Conservation (phyloP, 2,888 invertebrate genomes). For the Nomada fabriciana region DNA sequence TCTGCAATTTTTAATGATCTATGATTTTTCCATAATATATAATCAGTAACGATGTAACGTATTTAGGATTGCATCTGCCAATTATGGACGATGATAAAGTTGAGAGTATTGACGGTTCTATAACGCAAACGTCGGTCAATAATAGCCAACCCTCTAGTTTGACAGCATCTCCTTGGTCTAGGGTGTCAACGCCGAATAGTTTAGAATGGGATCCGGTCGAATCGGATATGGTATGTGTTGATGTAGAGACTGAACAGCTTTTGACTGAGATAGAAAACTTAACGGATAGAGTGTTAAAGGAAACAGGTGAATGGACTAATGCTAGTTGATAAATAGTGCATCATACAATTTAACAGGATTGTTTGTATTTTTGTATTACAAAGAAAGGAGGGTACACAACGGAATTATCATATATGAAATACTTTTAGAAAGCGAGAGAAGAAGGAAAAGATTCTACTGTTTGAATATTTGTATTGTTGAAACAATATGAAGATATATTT, state of each 20-base stretch:
- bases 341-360: constrained; percentile 62
- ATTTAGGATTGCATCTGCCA: constrained; percentile 74
- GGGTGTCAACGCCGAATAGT: constrained; percentile 88
- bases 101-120: constrained; percentile 70
- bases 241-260: constrained; percentile 88
- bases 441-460: constrained; percentile 47
- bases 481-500: constrained; percentile 62
- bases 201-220: constrained; percentile 89
- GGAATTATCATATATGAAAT: constrained; percentile 51
- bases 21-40: background rate
- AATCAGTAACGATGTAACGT: background rate
- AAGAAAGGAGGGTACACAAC: constrained; percentile 52
- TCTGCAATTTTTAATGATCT: background rate
- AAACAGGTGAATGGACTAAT: constrained; percentile 86
- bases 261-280: constrained; percentile 89
- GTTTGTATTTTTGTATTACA: constrained; percentile 81
- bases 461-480: constrained; percentile 62
- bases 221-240: constrained; percentile 86
- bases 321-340: constrained; percentile 77
- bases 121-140: constrained; percentile 74
- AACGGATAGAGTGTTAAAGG: constrained; percentile 88
- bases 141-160: constrained; percentile 80
- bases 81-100: constrained; percentile 63
- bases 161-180: constrained; percentile 85
- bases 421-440: constrained; percentile 46